Base-by-base conservation (phyloP, 2,888 invertebrate species). In the Melipona beecheii region DNA sequence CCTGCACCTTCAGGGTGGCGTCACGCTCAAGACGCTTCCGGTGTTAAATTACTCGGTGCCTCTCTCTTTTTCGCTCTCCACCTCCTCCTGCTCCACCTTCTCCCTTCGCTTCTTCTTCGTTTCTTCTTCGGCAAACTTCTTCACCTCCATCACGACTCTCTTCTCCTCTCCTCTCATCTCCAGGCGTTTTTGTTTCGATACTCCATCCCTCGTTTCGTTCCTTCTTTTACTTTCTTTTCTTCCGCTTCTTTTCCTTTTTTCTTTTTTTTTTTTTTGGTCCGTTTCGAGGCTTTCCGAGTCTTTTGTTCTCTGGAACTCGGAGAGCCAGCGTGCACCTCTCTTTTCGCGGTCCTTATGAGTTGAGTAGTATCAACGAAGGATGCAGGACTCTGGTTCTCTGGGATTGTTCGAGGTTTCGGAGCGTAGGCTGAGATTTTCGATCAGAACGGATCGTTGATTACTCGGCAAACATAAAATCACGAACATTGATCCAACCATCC, bases 1-100 rank as follows among this genome's bases (percentile, higher is more conserved):
- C 92, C 93, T 93, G 93, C 93, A 93, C 93, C 94, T 94, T 94
- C 94, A 93, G 94, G 94, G 94, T 94, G 94, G 94, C 94, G 94
- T 94, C 93, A 93, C 93, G 93, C 92, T 94, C 94, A 93, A 94
- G 94, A 93, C 94, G 94, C 94, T 94, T 94, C 94, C 94, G 94
- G 94, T 94, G 93, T 94, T 94, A 91, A 92, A 93, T 94, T 94
- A 94, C 94, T 92, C 92, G 84, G 90, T 89, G 86, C 81, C 87
- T 89, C 90, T 86, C 88, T 86, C 83, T 84, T 81, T 75, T 81
- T 84, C 80, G 81, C 86, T 73, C 60, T 1, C 69, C 69, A 27
- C 64, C 50, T 60, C 43, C 69, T 36, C 31, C 78, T 72, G 62
- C 85, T 70, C 78, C 56, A 70, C 66, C 74, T 54, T 49, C 66